Evolutionary conservation across 2,797 vertebrate genomes (phyloP).

Genomic region (Halcyon smyrnensis): DNA sequence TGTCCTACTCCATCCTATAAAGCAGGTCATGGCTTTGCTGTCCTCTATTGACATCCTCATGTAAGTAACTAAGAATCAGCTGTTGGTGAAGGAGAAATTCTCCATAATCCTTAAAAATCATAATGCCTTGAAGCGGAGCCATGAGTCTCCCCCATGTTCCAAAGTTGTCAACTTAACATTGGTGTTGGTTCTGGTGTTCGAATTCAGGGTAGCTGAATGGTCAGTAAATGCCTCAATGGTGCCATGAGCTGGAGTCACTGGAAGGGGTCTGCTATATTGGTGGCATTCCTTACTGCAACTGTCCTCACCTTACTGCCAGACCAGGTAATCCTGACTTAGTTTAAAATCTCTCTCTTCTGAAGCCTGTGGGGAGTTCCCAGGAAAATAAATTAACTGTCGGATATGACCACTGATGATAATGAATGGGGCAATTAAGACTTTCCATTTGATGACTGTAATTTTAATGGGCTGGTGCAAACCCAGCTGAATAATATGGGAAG

Average conservation of each 20-base stretch:
- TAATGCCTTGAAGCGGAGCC: rapidly evolving
- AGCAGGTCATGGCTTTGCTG: neutral
- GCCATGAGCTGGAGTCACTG: neutral
- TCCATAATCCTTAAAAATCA: neutral
- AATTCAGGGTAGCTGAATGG: neutral
- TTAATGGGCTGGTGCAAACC: neutral
- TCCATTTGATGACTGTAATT: slow-evolving; percentile 53
- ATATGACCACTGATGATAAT: slow-evolving; percentile 36
- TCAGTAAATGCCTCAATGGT: neutral
- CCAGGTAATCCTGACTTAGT: neutral
- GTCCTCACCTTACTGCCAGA: neutral
- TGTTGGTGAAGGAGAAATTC: rapidly evolving
- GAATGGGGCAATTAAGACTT: slow-evolving; percentile 61
- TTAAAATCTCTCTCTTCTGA: neutral
- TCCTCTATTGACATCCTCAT: neutral
- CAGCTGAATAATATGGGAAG: neutral
- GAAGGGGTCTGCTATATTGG: neutral
- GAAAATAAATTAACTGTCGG: neutral
- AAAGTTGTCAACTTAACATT: rapidly evolving
- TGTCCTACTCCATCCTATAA: neutral
- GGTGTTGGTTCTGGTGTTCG: neutral
- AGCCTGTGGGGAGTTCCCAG: slow-evolving; percentile 21
- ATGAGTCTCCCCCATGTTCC: rapidly evolving
- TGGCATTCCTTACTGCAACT: neutral
- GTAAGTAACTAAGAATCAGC: neutral